Percentiles rank a stretch among this genome's conserved stretches.
phyloP scores from a whole-genome alignment of 2,888 invertebrate genomes.

The Elysia crispata region DNA sequence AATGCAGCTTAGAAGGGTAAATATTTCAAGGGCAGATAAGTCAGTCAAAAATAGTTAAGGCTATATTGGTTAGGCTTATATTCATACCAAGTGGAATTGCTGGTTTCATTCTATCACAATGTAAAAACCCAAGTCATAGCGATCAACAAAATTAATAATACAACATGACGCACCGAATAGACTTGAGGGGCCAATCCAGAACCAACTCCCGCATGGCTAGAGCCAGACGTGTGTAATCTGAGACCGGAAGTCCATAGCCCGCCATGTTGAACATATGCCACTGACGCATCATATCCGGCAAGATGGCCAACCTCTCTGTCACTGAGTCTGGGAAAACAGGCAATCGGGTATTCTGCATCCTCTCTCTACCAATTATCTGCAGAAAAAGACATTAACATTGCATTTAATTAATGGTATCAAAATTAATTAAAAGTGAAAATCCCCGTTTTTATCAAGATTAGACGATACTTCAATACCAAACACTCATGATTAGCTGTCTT shows the following conservation, averaged over 20 bases:
- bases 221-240: conserved; percentile 85
- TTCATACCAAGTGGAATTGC: too few relatives aligned
- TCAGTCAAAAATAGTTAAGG: too few relatives aligned
- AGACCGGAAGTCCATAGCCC: conserved; percentile 85
- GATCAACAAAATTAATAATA: too few relatives aligned
- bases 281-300: conserved; percentile 77
- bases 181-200: conserved; percentile 54
- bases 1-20: too few relatives aligned
- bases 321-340: neutral
- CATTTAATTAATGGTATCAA: neutral
- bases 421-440: too few relatives aligned
- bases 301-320: neutral
- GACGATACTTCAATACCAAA: too few relatives aligned
- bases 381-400: neutral
- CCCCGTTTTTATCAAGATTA: too few relatives aligned
- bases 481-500: too few relatives aligned
- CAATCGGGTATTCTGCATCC: neutral
- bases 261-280: conserved; percentile 81
- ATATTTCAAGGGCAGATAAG: too few relatives aligned
- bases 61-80: too few relatives aligned
- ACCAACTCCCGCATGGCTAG: conserved; percentile 84
- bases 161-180: conserved; percentile 74
- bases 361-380: neutral
- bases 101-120: too few relatives aligned
- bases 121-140: too few relatives aligned